Evolutionary conservation across 1,140 invertebrate genomes (phyloP), one percentile per base, ranked within the genome.

Genomic region (Ganaspis sp.): DNA sequence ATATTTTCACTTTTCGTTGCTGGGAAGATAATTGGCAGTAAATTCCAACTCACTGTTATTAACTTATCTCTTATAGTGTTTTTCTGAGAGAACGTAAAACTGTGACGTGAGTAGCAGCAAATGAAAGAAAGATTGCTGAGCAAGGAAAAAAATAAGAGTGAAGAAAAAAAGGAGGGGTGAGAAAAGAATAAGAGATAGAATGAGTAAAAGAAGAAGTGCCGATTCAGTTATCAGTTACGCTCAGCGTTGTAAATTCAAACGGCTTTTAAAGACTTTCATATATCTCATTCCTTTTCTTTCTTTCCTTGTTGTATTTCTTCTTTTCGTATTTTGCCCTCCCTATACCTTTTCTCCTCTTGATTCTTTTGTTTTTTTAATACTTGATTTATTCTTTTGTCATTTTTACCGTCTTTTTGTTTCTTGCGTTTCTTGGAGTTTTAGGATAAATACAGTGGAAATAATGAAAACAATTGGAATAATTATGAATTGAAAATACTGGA

Each of bases 1-100:
- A 71, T n/a, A 77, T 82, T 84, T 82, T 81, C 77, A 76, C 74
- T 85, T 84, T 78, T 79, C 78, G 69, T 79, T 38, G 38, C 53
- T 21, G 23, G 58, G 23, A 29, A 64, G 58, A 77, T 77, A 77
- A 77, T 77, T 77, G 75, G 75, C 75, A 53, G 70, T 77, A 77
- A 77, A 77, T 77, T 77, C 75, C 37, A 69, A 19, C 54, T 40
- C 70, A 64, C 38, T 34, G 75, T 72, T 77, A 77, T 77, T 77
- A 72, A 34, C 54, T 70, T 72, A 23, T 69, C 58, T 64, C 58
- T 29, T 26, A 64, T 64, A 29, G 21, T 26, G 58, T 64, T 64
- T 64, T n/a, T n/a, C 58, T 64, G 58, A 29, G 58, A 23, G 58
- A 64, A 64, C 58, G 26, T 64, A 64, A 64, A 64, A 29, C 15